Evolutionary conservation across 1,140 invertebrate species (phyloP), one percentile per base, ranked within the genome.

Genomic region (Drosophila bipectinata): DNA sequence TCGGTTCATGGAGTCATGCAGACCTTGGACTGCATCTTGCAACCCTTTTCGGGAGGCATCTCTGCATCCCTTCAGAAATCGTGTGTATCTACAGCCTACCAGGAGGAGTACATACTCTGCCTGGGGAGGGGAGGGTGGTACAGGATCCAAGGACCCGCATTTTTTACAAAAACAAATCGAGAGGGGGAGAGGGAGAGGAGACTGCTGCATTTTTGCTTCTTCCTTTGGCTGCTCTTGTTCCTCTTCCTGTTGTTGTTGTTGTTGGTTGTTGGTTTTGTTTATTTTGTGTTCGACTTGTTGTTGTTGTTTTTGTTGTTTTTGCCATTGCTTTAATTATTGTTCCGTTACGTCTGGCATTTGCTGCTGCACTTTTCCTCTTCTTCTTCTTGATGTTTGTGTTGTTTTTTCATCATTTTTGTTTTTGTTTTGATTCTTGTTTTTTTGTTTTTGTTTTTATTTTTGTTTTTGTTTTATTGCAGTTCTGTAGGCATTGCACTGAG

Each of bases 281-380:
- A 47, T 72, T 72, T 72, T 71, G 68, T 72, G 51, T 61, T 55
- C 47, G 34, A 67, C 30, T 58, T 74, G 47, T 67, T 79, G 54
- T 72, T 28, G 26, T 58, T 74, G 47, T 67, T 79, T 45, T 72
- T 28, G 26, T 28, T 81, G 57, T 44, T 85, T 66, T 87, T 75
- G 73, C 66, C 75, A 81, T 81, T 78, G 82, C 81, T 87, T 85
- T 83, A 87, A 87, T 87, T 87, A 87, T 87, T 88, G 83, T 87
- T 87, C 79, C 82, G 67, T 87, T 87, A 82, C 82, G 82, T 87
- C 82, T 82, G 82, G 57, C 76, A 84, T 72, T 82, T 71, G 69
- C 63, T 66, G 75, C 69, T 78, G 80, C 81, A 79, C 72, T 83
- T 79, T 76, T 72, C 55, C 34, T 54, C 72, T 83, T 79, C 72